Evolutionary conservation across 2,113 vertebrate species (phyloP).

Genomic region (Aldabrachelys gigantea): DNA sequence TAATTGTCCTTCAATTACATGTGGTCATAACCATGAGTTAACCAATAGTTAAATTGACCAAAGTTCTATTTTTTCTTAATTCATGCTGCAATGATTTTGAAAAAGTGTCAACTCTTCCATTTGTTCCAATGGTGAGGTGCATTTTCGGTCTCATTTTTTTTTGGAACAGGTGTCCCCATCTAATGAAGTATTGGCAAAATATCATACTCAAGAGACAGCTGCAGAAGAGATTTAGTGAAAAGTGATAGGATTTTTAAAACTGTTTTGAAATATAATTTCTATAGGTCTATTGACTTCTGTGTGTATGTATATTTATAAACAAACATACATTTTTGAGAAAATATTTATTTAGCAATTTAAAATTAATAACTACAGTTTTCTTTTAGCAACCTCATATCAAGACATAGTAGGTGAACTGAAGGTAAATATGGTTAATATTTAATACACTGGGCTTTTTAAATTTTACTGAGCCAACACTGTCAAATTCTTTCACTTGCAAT

Average conservation of each 20-base stretch:
- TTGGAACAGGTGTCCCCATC: neutral
- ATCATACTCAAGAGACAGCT: neutral
- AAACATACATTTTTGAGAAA: neutral
- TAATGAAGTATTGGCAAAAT: neutral
- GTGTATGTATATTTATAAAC: neutral
- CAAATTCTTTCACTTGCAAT: neutral
- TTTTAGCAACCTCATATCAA: neutral
- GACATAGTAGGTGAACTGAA: neutral
- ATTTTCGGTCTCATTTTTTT: neutral
- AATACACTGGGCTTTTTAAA: neutral
- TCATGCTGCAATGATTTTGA: neutral
- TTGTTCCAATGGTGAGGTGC: too few species aligned
- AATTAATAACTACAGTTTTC: slow-evolving; percentile 4
- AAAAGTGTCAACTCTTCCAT: neutral
- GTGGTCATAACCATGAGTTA: neutral
- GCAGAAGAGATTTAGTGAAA: neutral
- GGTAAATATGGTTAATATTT: slow-evolving; percentile 16
- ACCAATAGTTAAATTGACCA: neutral
- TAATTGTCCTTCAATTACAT: neutral
- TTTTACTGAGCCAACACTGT: neutral
- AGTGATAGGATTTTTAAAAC: neutral
- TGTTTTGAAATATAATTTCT: neutral
- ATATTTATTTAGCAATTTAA: neutral
- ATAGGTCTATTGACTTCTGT: neutral
- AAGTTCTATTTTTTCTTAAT: neutral